Evolutionary conservation across 2,113 vertebrate genomes (phyloP).

Genomic region (Xiphophorus maculatus): DNA sequence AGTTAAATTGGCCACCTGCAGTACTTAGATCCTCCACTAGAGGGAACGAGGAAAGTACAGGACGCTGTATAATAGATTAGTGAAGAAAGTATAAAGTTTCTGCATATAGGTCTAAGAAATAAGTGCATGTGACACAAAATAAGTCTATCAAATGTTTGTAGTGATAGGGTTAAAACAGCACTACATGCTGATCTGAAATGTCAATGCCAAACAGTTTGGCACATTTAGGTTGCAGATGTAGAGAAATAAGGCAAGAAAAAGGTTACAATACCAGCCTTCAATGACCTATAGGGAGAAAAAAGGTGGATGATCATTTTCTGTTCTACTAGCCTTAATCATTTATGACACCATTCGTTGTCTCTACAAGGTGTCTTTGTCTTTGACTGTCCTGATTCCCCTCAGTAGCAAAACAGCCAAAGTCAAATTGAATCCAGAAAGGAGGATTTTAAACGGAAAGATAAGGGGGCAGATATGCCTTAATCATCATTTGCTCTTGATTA

Average conservation of each 20-base stretch:
- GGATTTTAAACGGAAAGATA: conserved; percentile 81
- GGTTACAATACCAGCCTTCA: conserved; percentile 15
- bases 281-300: conserved; percentile 39
- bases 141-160: not conserved
- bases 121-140: not conserved
- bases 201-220: not conserved
- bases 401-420: conserved; percentile 71
- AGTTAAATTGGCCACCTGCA: not conserved
- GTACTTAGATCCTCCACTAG: not conserved
- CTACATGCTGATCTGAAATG: not conserved
- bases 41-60: not conserved
- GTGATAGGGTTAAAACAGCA: too few relatives aligned
- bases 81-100: not conserved
- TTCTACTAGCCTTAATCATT: conserved; percentile 67
- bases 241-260: conserved; percentile 15
- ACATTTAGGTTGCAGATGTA: conserved; percentile 33
- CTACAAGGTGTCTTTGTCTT: conserved; percentile 77
- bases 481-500: conserved; percentile 83
- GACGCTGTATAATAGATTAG: not conserved
- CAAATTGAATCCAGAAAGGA: conserved; percentile 79
- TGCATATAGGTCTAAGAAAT: not conserved
- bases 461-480: conserved; percentile 81
- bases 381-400: conserved; percentile 66
- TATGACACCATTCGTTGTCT: conserved; percentile 68
- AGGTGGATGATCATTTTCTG: conserved; percentile 59